Conservation (phyloP, 2,797 vertebrate species). For the Somateria mollissima region DNA sequence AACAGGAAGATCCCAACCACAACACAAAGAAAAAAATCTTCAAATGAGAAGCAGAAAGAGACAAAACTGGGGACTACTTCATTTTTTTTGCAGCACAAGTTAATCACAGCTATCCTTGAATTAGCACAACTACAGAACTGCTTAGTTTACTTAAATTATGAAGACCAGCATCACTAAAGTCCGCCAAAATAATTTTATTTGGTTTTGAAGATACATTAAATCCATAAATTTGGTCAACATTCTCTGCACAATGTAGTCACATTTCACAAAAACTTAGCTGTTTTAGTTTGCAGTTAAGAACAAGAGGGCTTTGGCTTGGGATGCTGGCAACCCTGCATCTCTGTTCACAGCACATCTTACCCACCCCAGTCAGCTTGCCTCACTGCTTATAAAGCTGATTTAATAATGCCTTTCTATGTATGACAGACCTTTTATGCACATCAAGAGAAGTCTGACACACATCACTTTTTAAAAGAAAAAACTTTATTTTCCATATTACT, state of each 20-base stretch:
- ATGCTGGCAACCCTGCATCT: not conserved
- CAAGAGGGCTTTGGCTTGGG: not conserved
- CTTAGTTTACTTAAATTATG: not conserved
- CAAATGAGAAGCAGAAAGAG: conserved; percentile 47
- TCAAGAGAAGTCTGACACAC: too few relatives aligned
- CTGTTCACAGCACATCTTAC: not conserved
- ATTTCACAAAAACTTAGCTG: not conserved
- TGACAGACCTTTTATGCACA: too few relatives aligned
- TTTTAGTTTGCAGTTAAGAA: not conserved
- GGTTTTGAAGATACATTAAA: not conserved
- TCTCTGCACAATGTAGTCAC: not conserved
- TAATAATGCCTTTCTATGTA: too few relatives aligned
- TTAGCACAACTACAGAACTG: not conserved
- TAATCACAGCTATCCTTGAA: conserved; percentile 22
- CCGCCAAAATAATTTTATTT: not conserved
- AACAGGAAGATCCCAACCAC: conserved; percentile 37
- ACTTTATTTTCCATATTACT: not conserved
- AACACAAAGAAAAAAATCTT: not conserved
- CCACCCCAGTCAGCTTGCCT: not conserved
- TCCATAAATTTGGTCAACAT: not conserved
- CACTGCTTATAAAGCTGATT: too few relatives aligned
- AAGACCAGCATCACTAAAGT: not conserved
- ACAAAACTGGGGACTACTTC: not conserved
- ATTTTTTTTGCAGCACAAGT: not conserved
- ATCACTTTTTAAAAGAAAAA: too few relatives aligned